Evolutionary conservation across 2,888 invertebrate genomes (phyloP).

Genomic region (Nomada ruficornis): DNA sequence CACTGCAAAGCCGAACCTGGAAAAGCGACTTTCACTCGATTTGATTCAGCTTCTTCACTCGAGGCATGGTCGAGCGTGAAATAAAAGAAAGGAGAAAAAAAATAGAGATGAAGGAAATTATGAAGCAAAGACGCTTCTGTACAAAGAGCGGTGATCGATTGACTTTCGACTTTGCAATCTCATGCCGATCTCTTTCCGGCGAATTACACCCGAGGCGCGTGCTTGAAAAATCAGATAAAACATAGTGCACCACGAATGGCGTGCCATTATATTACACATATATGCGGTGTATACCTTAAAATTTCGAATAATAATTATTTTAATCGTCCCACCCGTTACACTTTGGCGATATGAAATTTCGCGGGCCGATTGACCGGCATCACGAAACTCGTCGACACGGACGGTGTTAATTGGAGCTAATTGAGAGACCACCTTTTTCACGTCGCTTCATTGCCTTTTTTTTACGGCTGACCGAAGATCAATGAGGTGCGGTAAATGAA

Average conservation of each 20-base stretch:
- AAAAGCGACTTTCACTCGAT: conserved; percentile 19
- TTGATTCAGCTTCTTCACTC: background rate
- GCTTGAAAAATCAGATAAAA: background rate
- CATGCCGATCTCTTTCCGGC: background rate
- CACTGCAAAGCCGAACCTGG: background rate
- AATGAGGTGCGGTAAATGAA: conserved; percentile 23
- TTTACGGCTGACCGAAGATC: conserved; percentile 42
- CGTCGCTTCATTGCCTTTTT: conserved; percentile 43
- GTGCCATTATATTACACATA: no score
- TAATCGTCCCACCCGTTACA: background rate
- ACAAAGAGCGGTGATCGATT: background rate
- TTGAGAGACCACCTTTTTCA: conserved; percentile 43
- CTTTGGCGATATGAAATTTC: conserved; percentile 1
- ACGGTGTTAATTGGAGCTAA: conserved; percentile 48
- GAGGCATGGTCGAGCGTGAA: background rate
- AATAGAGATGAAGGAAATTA: background rate
- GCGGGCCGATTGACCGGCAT: conserved; percentile 10
- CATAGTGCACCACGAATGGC: no score
- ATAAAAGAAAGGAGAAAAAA: background rate
- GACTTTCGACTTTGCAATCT: background rate
- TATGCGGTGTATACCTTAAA: no score
- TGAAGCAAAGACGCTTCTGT: background rate
- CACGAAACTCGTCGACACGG: conserved; percentile 25
- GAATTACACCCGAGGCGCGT: background rate
- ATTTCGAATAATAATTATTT: no score